These are phyloP conservation scores for Nothura maculosa DNA, from an alignment of 2,797 vertebrate species.

Conservation along the genomic window DNA sequence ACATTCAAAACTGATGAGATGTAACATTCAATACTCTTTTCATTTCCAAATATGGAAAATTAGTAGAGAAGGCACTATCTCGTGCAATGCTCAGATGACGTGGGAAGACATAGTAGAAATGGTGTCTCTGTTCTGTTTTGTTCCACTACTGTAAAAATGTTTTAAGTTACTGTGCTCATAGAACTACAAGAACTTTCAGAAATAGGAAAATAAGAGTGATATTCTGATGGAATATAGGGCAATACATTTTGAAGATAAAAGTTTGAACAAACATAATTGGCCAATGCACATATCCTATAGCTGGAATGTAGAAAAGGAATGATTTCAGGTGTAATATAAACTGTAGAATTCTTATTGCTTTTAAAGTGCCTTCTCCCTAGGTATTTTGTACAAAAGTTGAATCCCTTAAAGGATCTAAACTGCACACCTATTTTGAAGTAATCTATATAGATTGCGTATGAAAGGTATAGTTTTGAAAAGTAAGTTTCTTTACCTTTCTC, in stretches of 20 bases:
- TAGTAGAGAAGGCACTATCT: not conserved
- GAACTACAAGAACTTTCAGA: not conserved
- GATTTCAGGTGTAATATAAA: not conserved
- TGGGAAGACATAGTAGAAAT: not conserved
- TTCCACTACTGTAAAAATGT: not conserved
- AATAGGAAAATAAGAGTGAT: not conserved
- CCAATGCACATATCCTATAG: not conserved
- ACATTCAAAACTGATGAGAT: not conserved
- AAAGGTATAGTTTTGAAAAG: constrained; percentile 28
- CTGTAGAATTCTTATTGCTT: constrained; percentile 14
- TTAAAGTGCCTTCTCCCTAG: not conserved
- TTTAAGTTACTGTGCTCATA: not conserved
- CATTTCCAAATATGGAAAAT: not conserved
- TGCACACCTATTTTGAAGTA: constrained; percentile 5
- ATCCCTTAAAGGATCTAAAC: not conserved
- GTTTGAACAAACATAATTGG: not conserved
- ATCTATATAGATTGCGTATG: constrained; percentile 20
- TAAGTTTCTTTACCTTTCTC: not conserved
- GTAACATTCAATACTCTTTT: not conserved
- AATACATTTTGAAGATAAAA: not conserved
- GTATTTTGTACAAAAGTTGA: not conserved
- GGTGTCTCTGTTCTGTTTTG: not conserved
- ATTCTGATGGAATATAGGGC: not conserved
- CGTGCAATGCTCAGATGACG: not conserved
- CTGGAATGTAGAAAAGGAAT: not conserved